These are phyloP conservation scores for Danio rerio DNA, from an alignment of 2,113 vertebrate species.

Conservation along the genomic window DNA sequence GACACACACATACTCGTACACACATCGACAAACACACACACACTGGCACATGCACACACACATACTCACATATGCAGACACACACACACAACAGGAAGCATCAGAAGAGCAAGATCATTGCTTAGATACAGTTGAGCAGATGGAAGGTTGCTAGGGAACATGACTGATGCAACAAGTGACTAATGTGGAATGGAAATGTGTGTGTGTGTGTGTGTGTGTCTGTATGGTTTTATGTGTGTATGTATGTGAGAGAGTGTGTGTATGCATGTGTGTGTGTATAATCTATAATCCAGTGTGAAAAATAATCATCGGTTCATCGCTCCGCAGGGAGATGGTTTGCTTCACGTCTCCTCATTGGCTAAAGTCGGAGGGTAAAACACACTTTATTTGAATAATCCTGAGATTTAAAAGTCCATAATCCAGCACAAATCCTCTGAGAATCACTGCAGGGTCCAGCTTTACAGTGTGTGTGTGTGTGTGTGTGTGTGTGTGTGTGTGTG, in stretches of 20 bases:
- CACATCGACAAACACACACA: neutral
- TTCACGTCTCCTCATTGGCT: conserved; percentile 67
- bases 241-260: neutral
- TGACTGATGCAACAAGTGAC: conserved; percentile 73
- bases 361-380: conserved; percentile 71
- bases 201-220: neutral
- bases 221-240: neutral
- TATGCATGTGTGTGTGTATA: neutral
- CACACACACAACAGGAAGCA: neutral
- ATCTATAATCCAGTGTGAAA: conserved; percentile 1
- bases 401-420: conserved; percentile 81
- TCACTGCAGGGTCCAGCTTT: conserved; percentile 76
- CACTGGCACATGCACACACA: neutral
- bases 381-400: conserved; percentile 83
- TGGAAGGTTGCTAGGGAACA: conserved; percentile 80
- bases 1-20: neutral
- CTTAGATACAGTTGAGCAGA: conserved; percentile 72
- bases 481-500: conserved; percentile 45
- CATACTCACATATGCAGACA: too few relatives aligned
- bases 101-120: conserved; percentile 59
- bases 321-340: conserved; percentile 66
- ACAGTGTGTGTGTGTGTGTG: conserved; percentile 70
- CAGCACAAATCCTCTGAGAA: conserved; percentile 78
- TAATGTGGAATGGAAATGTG: conserved; percentile 63
- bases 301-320: neutral